Evolutionary conservation across 2,888 invertebrate species (phyloP).

Genomic region (Frankliniella fusca): DNA sequence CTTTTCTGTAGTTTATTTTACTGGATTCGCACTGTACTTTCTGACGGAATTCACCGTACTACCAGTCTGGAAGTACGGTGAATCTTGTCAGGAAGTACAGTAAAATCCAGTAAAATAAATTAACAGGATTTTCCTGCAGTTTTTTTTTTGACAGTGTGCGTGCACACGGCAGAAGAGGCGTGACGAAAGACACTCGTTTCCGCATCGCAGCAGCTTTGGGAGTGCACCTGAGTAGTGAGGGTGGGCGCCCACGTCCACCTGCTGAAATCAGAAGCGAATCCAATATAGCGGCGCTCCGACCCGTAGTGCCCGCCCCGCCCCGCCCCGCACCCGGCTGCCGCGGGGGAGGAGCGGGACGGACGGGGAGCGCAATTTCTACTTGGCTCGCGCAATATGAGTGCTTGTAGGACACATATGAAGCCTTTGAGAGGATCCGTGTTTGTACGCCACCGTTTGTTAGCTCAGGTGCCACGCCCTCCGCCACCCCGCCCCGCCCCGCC

Average conservation of each 20-base stretch:
- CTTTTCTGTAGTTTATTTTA: too few relatives aligned
- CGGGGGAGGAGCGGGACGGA: background rate
- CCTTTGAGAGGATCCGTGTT: slow-evolving; percentile 7
- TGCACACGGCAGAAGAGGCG: too few relatives aligned
- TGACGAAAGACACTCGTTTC: too few relatives aligned
- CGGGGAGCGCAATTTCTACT: background rate
- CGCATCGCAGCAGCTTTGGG: background rate
- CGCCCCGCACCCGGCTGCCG: too few relatives aligned
- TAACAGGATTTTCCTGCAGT: too few relatives aligned
- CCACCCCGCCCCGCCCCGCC: background rate
- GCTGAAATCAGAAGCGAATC: background rate
- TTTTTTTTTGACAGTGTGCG: too few relatives aligned
- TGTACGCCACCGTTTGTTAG: background rate
- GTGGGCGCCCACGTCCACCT: background rate
- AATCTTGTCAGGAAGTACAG: too few relatives aligned
- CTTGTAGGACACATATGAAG: background rate
- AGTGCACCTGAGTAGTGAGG: background rate
- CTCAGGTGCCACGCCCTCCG: background rate
- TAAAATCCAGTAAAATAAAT: too few relatives aligned
- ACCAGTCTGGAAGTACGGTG: too few relatives aligned
- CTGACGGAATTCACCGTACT: too few relatives aligned
- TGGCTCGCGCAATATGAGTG: slow-evolving; percentile 3
- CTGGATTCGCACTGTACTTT: too few relatives aligned
- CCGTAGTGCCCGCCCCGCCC: background rate
- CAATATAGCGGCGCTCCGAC: too few relatives aligned